Base-by-base conservation (phyloP, 2,888 invertebrate genomes). In the Penaeus monodon region DNA sequence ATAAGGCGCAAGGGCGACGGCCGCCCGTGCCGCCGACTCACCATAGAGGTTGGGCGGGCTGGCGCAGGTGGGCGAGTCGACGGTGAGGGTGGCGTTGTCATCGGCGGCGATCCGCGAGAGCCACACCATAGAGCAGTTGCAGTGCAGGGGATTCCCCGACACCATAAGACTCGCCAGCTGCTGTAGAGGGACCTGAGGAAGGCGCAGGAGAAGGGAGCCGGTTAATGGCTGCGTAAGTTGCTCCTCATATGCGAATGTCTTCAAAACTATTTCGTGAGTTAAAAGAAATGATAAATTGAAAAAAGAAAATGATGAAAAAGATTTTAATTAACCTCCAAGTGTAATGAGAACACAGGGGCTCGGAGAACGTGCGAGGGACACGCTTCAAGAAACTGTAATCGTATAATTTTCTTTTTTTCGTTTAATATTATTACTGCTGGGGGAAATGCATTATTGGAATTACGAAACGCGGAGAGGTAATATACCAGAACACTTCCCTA, bases 51-150 rank as follows among this genome's bases (percentile, higher is more conserved):
- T 44, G 33, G 89, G 89, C 17, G 89, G 89, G 33, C 88, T 86
- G 65, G 89, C 89, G 65, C 89, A 90, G 65, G 80, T 76, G 24
- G 90, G 88, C 27, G 84, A 80, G 63, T 88, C 90, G n/a, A 84
- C 64, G 27, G 70, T 73, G 64, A 83, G 63, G 64, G 90, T 79
- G 65, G 78, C 24, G 84, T 89, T 89, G 57, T 80, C 57, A 63
- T 89, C 83, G n/a, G 84, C 68, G 2, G 90, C 91, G 77, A 97
- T 93, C 91, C 95, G 95, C 96, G 96, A 96, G 74, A 97, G 93
- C 97, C 97, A 97, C 89, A 96, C 94, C 88, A 97, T 93, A 81
- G 97, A 96, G 92, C 97, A 97, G 92, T 97, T 97, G 93, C 97
- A 97, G 88, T 95, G 94, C 90, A 97, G 94, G 0, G 97, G 97